Evolutionary conservation across 2,113 vertebrate species (phyloP).

Genomic region (Phalacrocorax brasilianus): DNA sequence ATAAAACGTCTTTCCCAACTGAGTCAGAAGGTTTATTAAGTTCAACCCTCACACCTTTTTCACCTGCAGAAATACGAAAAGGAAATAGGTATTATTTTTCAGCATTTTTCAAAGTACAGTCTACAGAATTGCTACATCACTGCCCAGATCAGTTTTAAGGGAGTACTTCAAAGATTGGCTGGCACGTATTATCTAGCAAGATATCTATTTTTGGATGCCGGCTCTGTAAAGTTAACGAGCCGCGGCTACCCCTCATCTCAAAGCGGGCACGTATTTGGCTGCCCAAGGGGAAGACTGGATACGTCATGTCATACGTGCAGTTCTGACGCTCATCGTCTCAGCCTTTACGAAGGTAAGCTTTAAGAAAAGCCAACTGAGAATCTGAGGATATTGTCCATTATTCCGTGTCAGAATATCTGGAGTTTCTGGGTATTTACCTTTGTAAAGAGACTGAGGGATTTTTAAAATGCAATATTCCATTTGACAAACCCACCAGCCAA

Average conservation of each 20-base stretch:
- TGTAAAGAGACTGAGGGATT: neutral
- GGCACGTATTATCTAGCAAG: neutral
- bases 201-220: neutral
- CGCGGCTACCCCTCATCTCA: neutral
- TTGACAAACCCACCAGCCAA: neutral
- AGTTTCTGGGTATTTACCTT: neutral
- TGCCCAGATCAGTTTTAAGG: neutral
- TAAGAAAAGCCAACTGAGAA: neutral
- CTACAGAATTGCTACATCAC: neutral
- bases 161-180: neutral
- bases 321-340: neutral
- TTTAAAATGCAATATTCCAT: neutral
- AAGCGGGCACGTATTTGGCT: neutral
- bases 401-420: neutral
- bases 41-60: slow-evolving; percentile 94
- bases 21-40: slow-evolving; percentile 89
- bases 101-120: neutral
- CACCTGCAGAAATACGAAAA: slow-evolving; percentile 74
- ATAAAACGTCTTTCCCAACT: slow-evolving; percentile 78
- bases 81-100: neutral
- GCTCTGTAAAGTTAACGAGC: neutral
- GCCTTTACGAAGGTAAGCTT: neutral
- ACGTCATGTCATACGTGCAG: neutral
- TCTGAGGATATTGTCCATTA: neutral
- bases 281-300: neutral